Conservation (phyloP, 2,113 vertebrate genomes). For the Pelecanus crispus region DNA sequence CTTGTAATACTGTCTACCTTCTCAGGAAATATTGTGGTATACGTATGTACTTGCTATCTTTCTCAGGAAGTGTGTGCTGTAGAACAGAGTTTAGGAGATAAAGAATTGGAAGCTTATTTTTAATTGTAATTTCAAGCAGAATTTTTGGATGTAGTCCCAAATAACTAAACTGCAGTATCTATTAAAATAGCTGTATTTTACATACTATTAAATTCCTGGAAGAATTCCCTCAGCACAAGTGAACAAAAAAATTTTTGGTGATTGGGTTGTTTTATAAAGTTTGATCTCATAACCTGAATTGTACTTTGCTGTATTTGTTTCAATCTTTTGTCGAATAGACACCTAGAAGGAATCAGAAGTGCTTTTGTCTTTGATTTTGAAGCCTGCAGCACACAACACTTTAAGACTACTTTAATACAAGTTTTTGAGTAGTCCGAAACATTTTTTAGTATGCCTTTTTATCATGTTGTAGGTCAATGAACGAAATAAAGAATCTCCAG, state of each 20-base stretch:
- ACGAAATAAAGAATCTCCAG: constrained; percentile 96
- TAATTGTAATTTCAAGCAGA: background rate
- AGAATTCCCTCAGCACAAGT: background rate
- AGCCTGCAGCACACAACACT: background rate
- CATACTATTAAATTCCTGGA: background rate
- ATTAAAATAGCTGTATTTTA: background rate
- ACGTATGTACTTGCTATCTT: background rate
- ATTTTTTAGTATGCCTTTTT: background rate
- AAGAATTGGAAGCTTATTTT: background rate
- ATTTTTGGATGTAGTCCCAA: background rate
- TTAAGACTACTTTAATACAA: background rate
- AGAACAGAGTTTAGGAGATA: background rate
- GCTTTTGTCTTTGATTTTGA: background rate
- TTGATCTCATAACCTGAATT: background rate
- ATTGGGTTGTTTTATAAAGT: background rate
- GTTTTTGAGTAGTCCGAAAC: background rate
- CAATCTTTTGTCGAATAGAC: background rate
- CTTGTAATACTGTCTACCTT: background rate
- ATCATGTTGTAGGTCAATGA: constrained; percentile 83
- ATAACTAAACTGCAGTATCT: background rate
- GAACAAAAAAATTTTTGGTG: background rate
- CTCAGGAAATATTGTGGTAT: background rate
- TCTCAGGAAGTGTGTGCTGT: background rate
- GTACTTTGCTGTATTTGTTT: background rate
- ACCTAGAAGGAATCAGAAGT: background rate